Conservation (phyloP, 2,797 vertebrate species). For the Typhlichthys eigenmanni region DNA sequence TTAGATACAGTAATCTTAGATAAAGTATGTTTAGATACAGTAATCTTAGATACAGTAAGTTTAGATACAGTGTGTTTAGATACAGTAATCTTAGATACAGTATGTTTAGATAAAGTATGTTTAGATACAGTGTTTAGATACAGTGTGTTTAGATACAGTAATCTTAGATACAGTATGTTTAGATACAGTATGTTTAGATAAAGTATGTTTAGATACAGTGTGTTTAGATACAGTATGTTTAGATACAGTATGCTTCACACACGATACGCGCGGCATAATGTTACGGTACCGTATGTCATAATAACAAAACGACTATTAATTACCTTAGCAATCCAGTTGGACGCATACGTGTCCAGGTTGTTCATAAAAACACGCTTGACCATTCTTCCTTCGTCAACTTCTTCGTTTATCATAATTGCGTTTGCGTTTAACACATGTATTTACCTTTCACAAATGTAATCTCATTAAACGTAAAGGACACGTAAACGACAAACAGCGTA, state of each 20-base stretch:
- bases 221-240: background rate
- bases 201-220: too few relatives aligned
- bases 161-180: too few relatives aligned
- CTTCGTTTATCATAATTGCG: conserved; percentile 5
- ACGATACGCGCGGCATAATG: too few relatives aligned
- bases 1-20: background rate
- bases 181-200: too few relatives aligned
- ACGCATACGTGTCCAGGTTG: conserved; percentile 80
- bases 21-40: too few relatives aligned
- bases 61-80: background rate
- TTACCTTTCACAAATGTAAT: too few relatives aligned
- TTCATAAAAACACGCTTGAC: conserved; percentile 83
- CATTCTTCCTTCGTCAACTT: background rate
- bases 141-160: background rate
- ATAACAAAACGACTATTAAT: conserved; percentile 15
- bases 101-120: background rate
- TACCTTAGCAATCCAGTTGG: conserved; percentile 83
- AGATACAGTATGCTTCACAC: background rate
- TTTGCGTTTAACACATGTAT: background rate
- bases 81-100: background rate
- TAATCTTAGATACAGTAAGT: background rate
- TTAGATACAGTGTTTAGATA: background rate
- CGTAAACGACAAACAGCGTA: too few relatives aligned
- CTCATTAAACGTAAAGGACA: too few relatives aligned
- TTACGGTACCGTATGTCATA: too few relatives aligned